These are phyloP conservation scores for Scytalopus superciliaris DNA, from an alignment of 2,113 vertebrate genomes.

Conservation along the genomic window DNA sequence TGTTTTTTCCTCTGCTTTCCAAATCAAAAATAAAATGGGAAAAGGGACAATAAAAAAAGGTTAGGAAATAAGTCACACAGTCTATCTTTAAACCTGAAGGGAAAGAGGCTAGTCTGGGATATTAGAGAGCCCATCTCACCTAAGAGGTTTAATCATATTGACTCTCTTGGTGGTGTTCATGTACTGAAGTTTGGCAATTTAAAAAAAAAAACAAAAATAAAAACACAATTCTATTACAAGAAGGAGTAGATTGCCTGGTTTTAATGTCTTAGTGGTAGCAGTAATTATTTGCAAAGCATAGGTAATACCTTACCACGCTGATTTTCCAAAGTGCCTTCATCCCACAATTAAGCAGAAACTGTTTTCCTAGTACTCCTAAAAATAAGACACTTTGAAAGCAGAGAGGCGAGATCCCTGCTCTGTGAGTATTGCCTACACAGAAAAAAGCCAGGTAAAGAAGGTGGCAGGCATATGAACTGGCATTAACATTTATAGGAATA, in stretches of 20 bases:
- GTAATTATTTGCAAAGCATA: neutral
- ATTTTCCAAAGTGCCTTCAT: neutral
- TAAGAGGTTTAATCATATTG: neutral
- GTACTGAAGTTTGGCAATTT: neutral
- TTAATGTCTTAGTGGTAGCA: neutral
- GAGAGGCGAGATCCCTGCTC: neutral
- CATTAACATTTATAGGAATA: neutral
- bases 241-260: neutral
- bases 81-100: neutral
- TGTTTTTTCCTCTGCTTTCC: neutral
- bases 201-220: too few species aligned
- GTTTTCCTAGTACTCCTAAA: neutral
- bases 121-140: neutral
- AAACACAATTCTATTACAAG: neutral
- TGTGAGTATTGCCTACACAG: neutral
- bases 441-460: neutral
- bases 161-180: neutral
- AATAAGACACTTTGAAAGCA: neutral
- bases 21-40: neutral
- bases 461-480: neutral
- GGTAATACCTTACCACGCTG: neutral
- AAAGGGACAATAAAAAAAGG: neutral
- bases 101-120: neutral
- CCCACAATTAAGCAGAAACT: neutral
- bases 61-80: neutral